Evolutionary conservation across 2,797 vertebrate genomes (phyloP).

Genomic region (Lophotriccus pileatus): DNA sequence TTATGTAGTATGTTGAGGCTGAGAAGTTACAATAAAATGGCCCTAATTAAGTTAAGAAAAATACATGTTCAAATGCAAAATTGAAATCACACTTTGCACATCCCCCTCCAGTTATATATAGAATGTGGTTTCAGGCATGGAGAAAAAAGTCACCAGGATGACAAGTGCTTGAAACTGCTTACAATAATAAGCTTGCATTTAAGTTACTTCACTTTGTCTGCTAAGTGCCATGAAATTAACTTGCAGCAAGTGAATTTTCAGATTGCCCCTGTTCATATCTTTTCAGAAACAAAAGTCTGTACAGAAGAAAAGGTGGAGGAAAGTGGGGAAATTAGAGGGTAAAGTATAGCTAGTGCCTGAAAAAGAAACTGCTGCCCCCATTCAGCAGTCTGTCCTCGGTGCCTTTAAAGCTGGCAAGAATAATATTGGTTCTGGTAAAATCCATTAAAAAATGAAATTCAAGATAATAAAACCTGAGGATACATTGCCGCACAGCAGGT

Average conservation of each 20-base stretch:
- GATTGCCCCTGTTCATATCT: slow-evolving; percentile 60
- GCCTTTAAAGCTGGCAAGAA: neutral
- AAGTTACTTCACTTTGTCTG: slow-evolving; percentile 67
- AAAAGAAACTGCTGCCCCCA: slow-evolving; percentile 33
- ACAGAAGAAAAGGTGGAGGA: slow-evolving; percentile 47
- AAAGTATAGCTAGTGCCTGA: neutral
- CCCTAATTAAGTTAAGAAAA: neutral
- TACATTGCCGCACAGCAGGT: neutral
- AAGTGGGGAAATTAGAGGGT: slow-evolving; percentile 41
- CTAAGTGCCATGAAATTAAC: slow-evolving; percentile 62
- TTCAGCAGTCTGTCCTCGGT: slow-evolving; percentile 15
- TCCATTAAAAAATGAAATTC: slow-evolving; percentile 26
- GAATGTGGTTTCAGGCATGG: slow-evolving; percentile 53
- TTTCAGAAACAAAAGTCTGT: slow-evolving; percentile 70
- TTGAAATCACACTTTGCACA: neutral
- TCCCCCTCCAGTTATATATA: neutral
- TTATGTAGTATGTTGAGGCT: neutral
- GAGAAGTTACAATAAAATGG: neutral
- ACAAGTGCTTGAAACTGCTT: slow-evolving; percentile 57
- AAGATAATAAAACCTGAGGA: slow-evolving; percentile 25
- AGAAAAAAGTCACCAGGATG: slow-evolving; percentile 49
- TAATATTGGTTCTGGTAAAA: slow-evolving; percentile 51
- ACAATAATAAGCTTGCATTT: slow-evolving; percentile 55
- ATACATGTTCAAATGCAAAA: slow-evolving; percentile 37
- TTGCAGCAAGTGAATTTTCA: slow-evolving; percentile 56